Conservation (phyloP, 2,888 invertebrate genomes). For the Rugalucina vietnamica region DNA sequence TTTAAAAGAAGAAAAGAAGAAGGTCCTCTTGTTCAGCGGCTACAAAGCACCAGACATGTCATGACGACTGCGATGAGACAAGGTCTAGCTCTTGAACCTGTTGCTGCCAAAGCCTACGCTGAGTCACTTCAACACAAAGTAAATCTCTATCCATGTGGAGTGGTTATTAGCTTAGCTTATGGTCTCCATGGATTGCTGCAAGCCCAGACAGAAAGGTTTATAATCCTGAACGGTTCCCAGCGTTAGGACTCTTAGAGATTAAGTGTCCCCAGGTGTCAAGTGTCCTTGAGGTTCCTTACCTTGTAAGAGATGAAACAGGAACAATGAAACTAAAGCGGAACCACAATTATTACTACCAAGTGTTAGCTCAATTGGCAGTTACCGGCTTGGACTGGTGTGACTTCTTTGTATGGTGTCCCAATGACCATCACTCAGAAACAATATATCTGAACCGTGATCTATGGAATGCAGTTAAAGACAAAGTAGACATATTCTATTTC, state of each 20-base stretch:
- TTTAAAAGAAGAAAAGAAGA: conserved; percentile 11
- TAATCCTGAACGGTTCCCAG: conserved; percentile 10
- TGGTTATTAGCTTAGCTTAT: conserved; percentile 17
- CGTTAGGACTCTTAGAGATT: conserved; percentile 35
- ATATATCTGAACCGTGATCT: conserved; percentile 21
- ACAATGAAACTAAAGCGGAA: conserved; percentile 22
- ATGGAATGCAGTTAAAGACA: conserved; percentile 25
- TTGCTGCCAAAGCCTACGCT: conserved; percentile 21
- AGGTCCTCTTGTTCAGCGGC: neutral
- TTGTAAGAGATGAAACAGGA: neutral
- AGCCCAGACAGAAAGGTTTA: conserved; percentile 50
- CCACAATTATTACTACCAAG: conserved; percentile 35
- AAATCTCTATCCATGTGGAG: conserved; percentile 43
- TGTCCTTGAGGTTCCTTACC: conserved; percentile 26
- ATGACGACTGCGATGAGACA: conserved; percentile 15
- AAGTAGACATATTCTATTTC: conserved; percentile 21
- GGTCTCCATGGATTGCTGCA: conserved; percentile 28
- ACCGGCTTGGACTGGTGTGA: conserved; percentile 36
- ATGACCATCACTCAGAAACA: conserved; percentile 24
- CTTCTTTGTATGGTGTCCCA: conserved; percentile 32
- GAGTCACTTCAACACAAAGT: neutral
- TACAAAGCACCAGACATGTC: conserved; percentile 15
- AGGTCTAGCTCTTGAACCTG: conserved; percentile 14
- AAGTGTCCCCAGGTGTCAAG: conserved; percentile 34
- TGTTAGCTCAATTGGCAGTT: conserved; percentile 19